Evolutionary conservation across 2,888 invertebrate genomes (phyloP).

Genomic region (Mycalesis mineus): DNA sequence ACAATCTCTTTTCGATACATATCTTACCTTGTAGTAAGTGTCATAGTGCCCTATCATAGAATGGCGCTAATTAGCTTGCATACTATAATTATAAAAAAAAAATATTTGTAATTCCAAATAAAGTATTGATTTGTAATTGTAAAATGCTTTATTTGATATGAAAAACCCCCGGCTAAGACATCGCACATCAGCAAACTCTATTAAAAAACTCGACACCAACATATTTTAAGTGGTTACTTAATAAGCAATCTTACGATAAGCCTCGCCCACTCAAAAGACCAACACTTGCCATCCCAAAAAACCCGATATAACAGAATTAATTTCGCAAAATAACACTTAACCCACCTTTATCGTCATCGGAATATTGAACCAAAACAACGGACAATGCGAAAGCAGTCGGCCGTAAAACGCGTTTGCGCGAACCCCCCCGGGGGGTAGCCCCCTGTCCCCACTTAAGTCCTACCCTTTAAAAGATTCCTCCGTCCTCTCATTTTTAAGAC

Average conservation of each 20-base stretch:
- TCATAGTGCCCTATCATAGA: too few relatives aligned
- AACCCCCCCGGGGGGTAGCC: slow-evolving; percentile 49
- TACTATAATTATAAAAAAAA: too few relatives aligned
- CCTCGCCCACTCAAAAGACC: slow-evolving; percentile 16
- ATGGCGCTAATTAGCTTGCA: too few relatives aligned
- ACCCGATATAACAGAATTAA: slow-evolving; percentile 40
- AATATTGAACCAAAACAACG: slow-evolving; percentile 73
- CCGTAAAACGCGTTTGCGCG: slow-evolving; percentile 70
- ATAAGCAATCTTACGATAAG: slow-evolving; percentile 13
- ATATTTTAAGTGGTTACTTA: slow-evolving; percentile 3
- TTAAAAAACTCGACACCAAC: not conserved
- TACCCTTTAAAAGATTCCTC: slow-evolving; percentile 77
- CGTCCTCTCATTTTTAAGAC: slow-evolving; percentile 78
- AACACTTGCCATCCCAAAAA: slow-evolving; percentile 21
- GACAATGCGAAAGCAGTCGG: slow-evolving; percentile 68
- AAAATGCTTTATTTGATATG: too few relatives aligned
- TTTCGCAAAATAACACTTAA: slow-evolving; percentile 61
- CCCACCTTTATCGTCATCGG: slow-evolving; percentile 63
- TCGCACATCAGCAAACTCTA: not conserved
- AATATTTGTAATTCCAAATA: too few relatives aligned
- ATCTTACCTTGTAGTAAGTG: too few relatives aligned
- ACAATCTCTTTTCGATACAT: too few relatives aligned
- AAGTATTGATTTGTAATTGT: too few relatives aligned
- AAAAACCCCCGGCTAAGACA: not conserved
- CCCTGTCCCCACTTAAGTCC: slow-evolving; percentile 68